Base-by-base conservation (phyloP, 2,113 vertebrate species). In the Elgaria multicarinata region DNA sequence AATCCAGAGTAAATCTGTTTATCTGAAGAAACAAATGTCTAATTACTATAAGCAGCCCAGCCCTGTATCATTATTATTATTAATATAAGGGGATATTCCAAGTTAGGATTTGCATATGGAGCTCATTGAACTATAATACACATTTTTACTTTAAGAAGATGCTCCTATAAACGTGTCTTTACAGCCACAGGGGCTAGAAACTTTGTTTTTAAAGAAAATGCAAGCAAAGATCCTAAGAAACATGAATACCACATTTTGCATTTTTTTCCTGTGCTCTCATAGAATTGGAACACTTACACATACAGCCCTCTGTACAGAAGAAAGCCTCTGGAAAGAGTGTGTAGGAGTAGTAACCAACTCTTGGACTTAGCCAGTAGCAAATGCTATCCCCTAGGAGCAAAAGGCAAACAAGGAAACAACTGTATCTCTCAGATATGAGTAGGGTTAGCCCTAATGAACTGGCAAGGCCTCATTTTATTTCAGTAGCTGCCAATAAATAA, bases 401-500 rank as follows among this genome's bases (percentile, higher is more conserved):
- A 86, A 67, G 44, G n/a, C 79, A 83, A 83, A 87, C 85, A 87
- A 82, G 85, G 78, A 67, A 90, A 78, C 58, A 87, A 77, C 50
- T 77, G 71, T 87, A 77, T 67, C 22, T 77, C 71, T 83, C n/a
- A 58, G 72, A 87, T 87, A 76, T 55, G 31, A 76, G 44, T 83
- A 46, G 72, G 85, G 62, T 74, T 44, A 90, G 62, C 71, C 83
- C 79, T 83, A 87, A 87, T 78, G 62, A 78, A 77, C n/a, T 71
- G 69, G 79, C 79, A 82, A 75, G 53, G 69, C 46, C 82, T 89
- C 42, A 26, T 74, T 87, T 87, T 77, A 75, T 90, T 90, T 90
- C 85, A 76, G 69, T 83, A 76, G 8, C 74, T 89, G 71, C 82
- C 88, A 83, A 87, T 72, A 83, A 89, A 55, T 87, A 89, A 71